A percentile compares a stretch with the other conserved stretches of the same genome.
phyloP scores from a whole-genome alignment of 2,113 vertebrate species.

The Phasianus colchicus region DNA sequence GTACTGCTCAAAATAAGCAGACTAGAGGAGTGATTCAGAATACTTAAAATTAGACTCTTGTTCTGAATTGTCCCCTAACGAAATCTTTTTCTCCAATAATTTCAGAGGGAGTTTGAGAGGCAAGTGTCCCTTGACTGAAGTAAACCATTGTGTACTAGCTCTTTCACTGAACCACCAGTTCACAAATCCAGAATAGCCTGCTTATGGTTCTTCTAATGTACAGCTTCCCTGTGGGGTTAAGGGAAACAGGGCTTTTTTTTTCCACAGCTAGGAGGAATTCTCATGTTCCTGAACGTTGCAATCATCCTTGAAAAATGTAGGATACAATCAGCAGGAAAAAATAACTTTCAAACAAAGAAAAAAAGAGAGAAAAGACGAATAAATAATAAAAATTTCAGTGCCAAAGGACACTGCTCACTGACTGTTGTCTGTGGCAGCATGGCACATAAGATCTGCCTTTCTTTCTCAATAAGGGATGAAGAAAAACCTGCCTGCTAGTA shows the following conservation, averaged over 20 bases:
- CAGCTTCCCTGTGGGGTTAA: background rate
- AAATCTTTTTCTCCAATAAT: background rate
- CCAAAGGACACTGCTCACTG: background rate
- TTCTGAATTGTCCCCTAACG: conserved; percentile 25
- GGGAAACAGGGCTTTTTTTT: background rate
- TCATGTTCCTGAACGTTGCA: background rate
- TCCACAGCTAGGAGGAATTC: background rate
- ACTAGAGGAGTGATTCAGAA: conserved; percentile 25
- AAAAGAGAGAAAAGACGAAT: conserved; percentile 16
- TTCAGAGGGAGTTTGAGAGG: background rate
- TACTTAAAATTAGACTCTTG: background rate
- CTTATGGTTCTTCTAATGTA: background rate
- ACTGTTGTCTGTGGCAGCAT: background rate
- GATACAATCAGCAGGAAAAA: background rate
- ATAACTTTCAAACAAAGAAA: background rate
- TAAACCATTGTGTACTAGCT: background rate
- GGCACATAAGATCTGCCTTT: background rate
- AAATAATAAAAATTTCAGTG: background rate
- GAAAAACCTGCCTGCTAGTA: background rate
- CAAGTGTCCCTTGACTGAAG: background rate
- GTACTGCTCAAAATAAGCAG: conserved; percentile 9
- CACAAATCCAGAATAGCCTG: background rate
- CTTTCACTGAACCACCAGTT: background rate
- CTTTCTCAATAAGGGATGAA: background rate
- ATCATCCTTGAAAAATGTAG: background rate